phyloP scores from a whole-genome alignment of 2,888 invertebrate genomes.

The Diadromus collaris region DNA sequence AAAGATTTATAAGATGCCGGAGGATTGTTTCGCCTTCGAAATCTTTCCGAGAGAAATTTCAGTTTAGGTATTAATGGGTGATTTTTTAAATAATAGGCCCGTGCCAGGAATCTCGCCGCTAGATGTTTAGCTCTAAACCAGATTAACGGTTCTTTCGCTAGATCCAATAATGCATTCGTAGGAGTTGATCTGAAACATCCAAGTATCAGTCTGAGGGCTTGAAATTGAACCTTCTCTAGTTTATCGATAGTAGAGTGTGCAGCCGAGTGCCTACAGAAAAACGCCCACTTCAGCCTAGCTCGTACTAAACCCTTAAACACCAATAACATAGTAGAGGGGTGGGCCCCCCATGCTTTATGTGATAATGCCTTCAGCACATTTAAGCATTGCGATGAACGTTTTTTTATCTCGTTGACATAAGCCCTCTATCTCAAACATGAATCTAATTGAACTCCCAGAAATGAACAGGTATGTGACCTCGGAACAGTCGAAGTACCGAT shows the following conservation, averaged over 20 bases:
- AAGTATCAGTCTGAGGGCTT: not conserved
- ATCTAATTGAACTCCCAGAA: not conserved
- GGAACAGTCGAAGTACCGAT: too few relatives aligned
- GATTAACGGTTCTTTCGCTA: not conserved
- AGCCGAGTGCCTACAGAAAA: slow-evolving; percentile 1
- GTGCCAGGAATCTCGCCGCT: not conserved
- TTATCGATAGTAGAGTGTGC: not conserved
- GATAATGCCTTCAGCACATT: not conserved
- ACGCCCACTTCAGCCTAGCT: slow-evolving; percentile 8
- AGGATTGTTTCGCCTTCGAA: not conserved
- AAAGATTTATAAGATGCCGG: not conserved
- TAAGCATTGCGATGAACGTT: not conserved
- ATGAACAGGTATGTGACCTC: not conserved
- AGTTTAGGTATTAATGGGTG: not conserved
- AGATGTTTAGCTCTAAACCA: not conserved
- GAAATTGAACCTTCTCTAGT: not conserved
- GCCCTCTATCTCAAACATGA: not conserved
- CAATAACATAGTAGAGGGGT: not conserved
- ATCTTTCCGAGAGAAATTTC: not conserved
- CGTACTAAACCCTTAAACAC: not conserved
- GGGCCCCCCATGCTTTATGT: slow-evolving; percentile 8
- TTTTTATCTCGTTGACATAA: not conserved
- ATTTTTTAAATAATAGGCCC: not conserved
- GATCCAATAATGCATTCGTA: not conserved
- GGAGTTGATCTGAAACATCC: slow-evolving; percentile 24